Evolutionary conservation across 30 jellyfish, hydroid and myxozoan genomes (phyloP).

Genomic region (Catostylus mosaicus): DNA sequence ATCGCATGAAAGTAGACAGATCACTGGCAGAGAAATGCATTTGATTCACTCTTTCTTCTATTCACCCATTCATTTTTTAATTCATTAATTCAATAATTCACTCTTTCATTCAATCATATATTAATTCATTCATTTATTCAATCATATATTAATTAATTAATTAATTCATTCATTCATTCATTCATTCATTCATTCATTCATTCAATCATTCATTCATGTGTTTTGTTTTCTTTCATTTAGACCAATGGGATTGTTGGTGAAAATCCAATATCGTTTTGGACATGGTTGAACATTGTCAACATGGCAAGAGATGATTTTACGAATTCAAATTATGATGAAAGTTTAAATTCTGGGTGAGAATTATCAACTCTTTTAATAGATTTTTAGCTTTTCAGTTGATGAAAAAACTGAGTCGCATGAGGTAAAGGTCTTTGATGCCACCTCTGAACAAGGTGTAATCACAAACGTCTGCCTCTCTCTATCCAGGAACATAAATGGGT

Average conservation of each 20-base stretch:
- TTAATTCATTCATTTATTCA: background rate
- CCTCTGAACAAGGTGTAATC: too few species aligned
- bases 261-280: slow-evolving; percentile 72
- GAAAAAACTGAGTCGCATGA: too few species aligned
- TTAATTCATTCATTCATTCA: background rate
- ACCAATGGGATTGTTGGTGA: slow-evolving; percentile 18
- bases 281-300: slow-evolving; percentile 70
- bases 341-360: slow-evolving; percentile 69
- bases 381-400: background rate
- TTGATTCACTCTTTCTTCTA: background rate
- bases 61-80: background rate
- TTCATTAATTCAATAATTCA: background rate
- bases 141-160: background rate
- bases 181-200: background rate
- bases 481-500: too few species aligned
- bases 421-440: too few species aligned
- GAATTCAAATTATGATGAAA: slow-evolving; percentile 74
- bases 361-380: background rate
- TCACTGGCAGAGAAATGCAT: too few species aligned
- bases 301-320: slow-evolving; percentile 68
- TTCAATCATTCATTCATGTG: background rate
- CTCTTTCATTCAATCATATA: background rate
- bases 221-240: slow-evolving; percentile 14
- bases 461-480: too few species aligned
- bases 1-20: too few species aligned